Conservation (phyloP, 2,888 invertebrate species). For the Agrotis segetum region DNA sequence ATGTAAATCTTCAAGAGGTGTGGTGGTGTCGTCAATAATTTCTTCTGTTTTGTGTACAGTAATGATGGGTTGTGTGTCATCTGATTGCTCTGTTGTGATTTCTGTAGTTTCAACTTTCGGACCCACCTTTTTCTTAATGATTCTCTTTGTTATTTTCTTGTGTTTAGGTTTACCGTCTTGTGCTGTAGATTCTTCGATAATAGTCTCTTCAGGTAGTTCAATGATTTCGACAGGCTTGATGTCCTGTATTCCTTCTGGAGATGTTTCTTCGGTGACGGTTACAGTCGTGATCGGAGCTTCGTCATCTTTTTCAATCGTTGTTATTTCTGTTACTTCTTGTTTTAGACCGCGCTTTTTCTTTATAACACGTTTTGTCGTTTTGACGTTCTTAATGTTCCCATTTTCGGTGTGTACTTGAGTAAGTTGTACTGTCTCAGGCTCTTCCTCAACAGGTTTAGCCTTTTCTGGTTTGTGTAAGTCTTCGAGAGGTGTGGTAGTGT, state of each 20-base stretch:
- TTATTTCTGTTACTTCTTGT: constrained; percentile 84
- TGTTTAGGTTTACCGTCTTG: not conserved
- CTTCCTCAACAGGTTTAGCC: not conserved
- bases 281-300: constrained; percentile 77
- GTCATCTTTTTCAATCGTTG: constrained; percentile 82
- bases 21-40: constrained; percentile 18
- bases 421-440: constrained; percentile 68
- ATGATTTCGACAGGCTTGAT: not conserved
- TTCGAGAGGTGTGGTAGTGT: constrained; percentile 68
- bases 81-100: not conserved
- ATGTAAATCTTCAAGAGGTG: constrained; percentile 1
- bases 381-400: not conserved
- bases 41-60: constrained; percentile 2
- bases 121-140: not conserved
- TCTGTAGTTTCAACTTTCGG: not conserved
- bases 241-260: not conserved
- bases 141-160: not conserved
- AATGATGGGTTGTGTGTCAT: not conserved
- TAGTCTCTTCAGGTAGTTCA: not conserved
- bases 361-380: constrained; percentile 67
- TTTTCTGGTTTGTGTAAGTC: not conserved
- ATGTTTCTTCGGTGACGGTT: constrained; percentile 45
- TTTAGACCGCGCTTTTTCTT: constrained; percentile 81
- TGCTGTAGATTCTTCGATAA: not conserved
- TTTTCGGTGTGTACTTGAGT: constrained; percentile 26